Evolutionary conservation across 1,140 invertebrate species (phyloP).

Genomic region (Geopemphigus sp.): DNA sequence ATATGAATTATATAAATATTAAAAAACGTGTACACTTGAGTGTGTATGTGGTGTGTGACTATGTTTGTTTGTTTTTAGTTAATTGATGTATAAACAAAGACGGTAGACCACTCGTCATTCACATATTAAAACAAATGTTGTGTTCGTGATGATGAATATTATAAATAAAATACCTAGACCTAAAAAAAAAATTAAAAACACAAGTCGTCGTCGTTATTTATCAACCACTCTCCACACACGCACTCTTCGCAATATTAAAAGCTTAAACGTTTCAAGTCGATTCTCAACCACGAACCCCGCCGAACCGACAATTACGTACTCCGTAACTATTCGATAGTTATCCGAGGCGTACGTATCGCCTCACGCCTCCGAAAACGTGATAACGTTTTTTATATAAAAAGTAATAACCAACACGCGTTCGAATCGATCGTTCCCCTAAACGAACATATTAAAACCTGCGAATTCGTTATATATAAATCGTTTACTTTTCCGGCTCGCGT

Average conservation of each 20-base stretch:
- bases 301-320: neutral
- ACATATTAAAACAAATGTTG: slow-evolving; percentile 21
- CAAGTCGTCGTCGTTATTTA: neutral
- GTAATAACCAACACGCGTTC: no score
- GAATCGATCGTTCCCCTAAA: no score
- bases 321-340: no score
- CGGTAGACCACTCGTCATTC: slow-evolving; percentile 12
- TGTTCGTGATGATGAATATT: slow-evolving; percentile 7
- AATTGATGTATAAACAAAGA: slow-evolving; percentile 16
- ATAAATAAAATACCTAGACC: slow-evolving; percentile 15
- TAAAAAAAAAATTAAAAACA: neutral
- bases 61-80: neutral
- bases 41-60: neutral
- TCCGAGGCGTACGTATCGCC: no score
- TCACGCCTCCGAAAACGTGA: no score
- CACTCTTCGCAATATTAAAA: neutral
- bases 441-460: no score
- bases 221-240: neutral
- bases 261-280: neutral
- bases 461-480: no score
- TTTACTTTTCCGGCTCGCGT: no score
- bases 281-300: neutral
- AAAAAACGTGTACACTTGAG: neutral
- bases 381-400: no score
- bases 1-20: neutral